Conservation (phyloP, 2,888 invertebrate species). For the Lasioglossum zephyrum region DNA sequence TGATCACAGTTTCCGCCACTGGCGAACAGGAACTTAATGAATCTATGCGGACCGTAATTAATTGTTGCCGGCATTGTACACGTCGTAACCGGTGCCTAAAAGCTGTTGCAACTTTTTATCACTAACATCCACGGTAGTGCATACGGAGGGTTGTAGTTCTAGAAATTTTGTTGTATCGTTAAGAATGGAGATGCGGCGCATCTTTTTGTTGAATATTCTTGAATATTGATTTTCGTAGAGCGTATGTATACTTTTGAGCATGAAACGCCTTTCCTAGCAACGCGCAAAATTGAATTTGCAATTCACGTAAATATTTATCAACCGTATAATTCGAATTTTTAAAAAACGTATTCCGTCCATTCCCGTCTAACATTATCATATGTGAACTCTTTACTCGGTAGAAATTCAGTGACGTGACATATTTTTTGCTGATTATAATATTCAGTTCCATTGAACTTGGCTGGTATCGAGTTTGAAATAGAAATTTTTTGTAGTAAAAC, state of each 20-base stretch:
- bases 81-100: background rate
- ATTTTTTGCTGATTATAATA: no score
- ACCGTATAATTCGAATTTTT: background rate
- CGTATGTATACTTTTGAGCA: background rate
- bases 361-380: no score
- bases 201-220: background rate
- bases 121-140: background rate
- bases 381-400: no score
- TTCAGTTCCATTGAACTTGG: no score
- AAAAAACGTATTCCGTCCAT: background rate
- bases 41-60: constrained; percentile 18
- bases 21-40: constrained; percentile 17
- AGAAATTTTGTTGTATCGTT: background rate
- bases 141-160: background rate
- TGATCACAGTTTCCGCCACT: constrained; percentile 39
- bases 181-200: background rate
- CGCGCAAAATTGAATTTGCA: background rate
- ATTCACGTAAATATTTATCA: background rate
- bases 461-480: no score
- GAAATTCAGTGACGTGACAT: no score
- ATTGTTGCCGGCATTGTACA: background rate
- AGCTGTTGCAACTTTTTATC: background rate
- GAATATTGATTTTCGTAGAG: background rate
- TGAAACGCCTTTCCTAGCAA: background rate
- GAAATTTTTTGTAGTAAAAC: no score